Percentiles rank a stretch among this genome's conserved stretches.
Conservation (phyloP, 2,113 vertebrate genomes). For the Silurus asotus region DNA sequence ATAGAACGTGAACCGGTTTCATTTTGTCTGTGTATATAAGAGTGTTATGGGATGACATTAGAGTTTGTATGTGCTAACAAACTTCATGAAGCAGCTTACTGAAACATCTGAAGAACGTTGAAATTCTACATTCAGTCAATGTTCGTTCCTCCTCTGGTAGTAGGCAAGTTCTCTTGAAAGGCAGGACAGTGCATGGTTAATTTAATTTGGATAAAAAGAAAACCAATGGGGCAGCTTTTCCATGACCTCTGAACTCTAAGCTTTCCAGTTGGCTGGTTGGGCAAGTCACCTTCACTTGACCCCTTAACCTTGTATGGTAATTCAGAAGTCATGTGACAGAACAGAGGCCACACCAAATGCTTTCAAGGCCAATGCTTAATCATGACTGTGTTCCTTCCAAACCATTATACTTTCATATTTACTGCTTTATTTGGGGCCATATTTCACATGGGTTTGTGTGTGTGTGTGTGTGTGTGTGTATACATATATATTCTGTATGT, state of each 20-base stretch:
- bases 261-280: constrained; percentile 71
- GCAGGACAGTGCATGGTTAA: constrained; percentile 59
- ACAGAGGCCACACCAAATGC: constrained; percentile 44
- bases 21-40: not conserved
- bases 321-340: constrained; percentile 52
- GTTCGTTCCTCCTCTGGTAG: not conserved
- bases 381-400: not conserved
- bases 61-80: not conserved
- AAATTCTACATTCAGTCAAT: not conserved
- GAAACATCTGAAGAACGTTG: not conserved
- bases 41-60: not conserved
- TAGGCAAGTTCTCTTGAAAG: constrained; percentile 31
- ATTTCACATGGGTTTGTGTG: not conserved
- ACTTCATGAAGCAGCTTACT: not conserved
- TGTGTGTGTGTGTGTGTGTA: no score
- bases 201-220: constrained; percentile 72
- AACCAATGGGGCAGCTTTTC: constrained; percentile 65
- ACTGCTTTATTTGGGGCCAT: not conserved
- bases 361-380: constrained; percentile 53
- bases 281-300: constrained; percentile 73
- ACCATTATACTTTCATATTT: not conserved
- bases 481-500: no score
- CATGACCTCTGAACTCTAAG: constrained; percentile 69
- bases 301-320: constrained; percentile 63
- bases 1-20: not conserved